These are phyloP conservation scores for Arnoldichthys spilopterus DNA, from an alignment of 2,797 vertebrate species.

Conservation along the genomic window DNA sequence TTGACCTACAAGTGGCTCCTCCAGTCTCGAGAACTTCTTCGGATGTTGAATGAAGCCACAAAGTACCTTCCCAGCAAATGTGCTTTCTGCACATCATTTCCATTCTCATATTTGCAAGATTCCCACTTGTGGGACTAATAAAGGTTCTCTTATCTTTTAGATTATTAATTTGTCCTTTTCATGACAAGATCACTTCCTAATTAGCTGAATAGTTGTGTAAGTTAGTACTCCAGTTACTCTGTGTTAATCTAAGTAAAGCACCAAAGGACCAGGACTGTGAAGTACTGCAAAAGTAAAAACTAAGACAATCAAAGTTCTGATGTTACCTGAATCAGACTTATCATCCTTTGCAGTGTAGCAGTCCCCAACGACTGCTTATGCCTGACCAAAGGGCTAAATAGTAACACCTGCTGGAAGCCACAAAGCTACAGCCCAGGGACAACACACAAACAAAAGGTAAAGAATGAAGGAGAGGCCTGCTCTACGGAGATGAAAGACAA, in stretches of 20 bases:
- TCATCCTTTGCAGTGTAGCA: conserved; percentile 37
- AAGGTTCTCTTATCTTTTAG: too few species aligned
- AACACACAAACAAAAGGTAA: conserved; percentile 66
- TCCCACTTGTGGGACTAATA: too few species aligned
- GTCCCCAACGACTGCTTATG: conserved; percentile 49
- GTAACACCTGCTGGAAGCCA: conserved; percentile 67
- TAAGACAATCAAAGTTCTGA: conserved; percentile 14
- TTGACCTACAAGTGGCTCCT: not conserved
- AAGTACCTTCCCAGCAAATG: not conserved
- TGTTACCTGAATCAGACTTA: conserved; percentile 31
- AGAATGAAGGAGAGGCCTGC: conserved; percentile 66
- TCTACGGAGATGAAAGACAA: conserved; percentile 77
- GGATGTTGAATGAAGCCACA: not conserved
- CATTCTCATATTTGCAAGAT: too few species aligned
- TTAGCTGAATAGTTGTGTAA: not conserved
- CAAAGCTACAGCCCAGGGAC: conserved; percentile 63
- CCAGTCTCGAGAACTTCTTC: not conserved
- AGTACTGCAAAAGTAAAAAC: not conserved
- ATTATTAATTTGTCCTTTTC: too few species aligned
- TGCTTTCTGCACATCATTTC: conserved; percentile 17
- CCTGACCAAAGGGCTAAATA: conserved; percentile 58
- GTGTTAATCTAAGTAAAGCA: not conserved
- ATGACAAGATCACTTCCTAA: not conserved
- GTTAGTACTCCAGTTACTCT: not conserved
- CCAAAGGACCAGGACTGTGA: not conserved